Percentiles rank a stretch among this genome's conserved stretches.
These are phyloP conservation scores for Drosophila sp. DNA, from an alignment of 1,140 invertebrate genomes.

Conservation along the genomic window DNA sequence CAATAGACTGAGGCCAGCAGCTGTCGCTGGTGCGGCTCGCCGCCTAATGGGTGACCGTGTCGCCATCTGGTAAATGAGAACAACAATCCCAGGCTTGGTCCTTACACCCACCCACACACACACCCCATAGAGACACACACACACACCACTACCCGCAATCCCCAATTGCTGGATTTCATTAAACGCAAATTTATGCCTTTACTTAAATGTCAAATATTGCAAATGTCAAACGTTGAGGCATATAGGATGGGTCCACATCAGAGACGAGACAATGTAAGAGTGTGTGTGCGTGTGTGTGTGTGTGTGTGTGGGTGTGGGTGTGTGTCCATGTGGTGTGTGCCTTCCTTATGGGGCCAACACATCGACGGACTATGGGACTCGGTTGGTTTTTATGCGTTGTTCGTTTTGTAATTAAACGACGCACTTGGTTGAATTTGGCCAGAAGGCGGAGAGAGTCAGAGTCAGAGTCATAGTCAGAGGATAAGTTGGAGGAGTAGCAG, in stretches of 20 bases:
- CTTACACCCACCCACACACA: constrained; percentile 25
- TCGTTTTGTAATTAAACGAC: constrained; percentile 82
- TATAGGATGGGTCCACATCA: constrained; percentile 4
- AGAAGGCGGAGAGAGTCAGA: not conserved
- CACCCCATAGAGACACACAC: not conserved
- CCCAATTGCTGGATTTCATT: constrained; percentile 68
- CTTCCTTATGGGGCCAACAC: constrained; percentile 28
- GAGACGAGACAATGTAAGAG: not conserved
- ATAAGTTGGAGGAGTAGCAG: too few relatives aligned
- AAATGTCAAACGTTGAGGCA: constrained; percentile 67
- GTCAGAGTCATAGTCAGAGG: too few relatives aligned
- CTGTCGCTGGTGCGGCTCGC: constrained; percentile 50
- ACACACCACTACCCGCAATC: constrained; percentile 15
- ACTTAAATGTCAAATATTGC: constrained; percentile 81
- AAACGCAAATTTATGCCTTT: constrained; percentile 80
- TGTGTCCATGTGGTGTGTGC: constrained; percentile 16
- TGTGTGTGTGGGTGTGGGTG: constrained; percentile 12
- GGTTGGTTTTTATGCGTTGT: constrained; percentile 78
- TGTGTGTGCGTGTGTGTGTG: not conserved
- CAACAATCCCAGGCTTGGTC: not conserved
- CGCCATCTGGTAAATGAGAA: constrained; percentile 14
- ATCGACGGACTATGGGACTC: constrained; percentile 45
- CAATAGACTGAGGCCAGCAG: constrained; percentile 64
- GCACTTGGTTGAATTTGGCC: constrained; percentile 56
- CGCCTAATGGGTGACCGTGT: constrained; percentile 36